A percentile compares a stretch with the other conserved stretches of the same genome.
These are phyloP conservation scores for Diachrysia chrysitis DNA, from an alignment of 2,888 invertebrate species.

Conservation along the genomic window DNA sequence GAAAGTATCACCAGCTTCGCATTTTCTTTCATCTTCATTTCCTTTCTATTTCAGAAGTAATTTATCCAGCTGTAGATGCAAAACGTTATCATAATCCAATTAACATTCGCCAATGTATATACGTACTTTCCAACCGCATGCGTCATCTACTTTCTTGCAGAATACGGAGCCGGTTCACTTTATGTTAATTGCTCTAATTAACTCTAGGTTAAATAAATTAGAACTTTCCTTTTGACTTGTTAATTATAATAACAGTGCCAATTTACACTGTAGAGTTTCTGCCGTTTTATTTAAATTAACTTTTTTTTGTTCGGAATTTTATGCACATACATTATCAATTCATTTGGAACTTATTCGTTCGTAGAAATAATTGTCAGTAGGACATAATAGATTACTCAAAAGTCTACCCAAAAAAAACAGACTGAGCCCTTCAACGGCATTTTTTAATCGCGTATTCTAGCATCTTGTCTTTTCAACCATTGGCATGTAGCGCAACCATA, in stretches of 20 bases:
- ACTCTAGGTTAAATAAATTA: constrained; percentile 30
- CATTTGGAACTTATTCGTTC: too few species aligned
- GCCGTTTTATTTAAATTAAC: constrained; percentile 1
- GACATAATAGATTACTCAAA: too few species aligned
- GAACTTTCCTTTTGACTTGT: constrained; percentile 23
- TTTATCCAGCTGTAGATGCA: too few species aligned
- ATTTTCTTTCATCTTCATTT: too few species aligned
- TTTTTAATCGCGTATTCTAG: too few species aligned
- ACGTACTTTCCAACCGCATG: constrained; percentile 2
- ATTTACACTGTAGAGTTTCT: constrained; percentile 21
- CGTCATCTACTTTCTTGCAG: constrained; percentile 31
- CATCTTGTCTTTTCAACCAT: too few species aligned
- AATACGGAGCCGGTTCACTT: constrained; percentile 38
- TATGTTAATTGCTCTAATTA: constrained; percentile 41
- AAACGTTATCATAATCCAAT: not conserved
- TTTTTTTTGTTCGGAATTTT: not conserved
- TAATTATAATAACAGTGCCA: constrained; percentile 18
- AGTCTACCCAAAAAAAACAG: too few species aligned
- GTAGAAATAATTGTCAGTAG: too few species aligned
- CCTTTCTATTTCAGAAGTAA: too few species aligned
- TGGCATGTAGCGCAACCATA: too few species aligned
- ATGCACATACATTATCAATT: not conserved
- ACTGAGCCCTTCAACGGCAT: too few species aligned
- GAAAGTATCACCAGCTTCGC: not conserved
- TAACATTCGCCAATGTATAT: not conserved